Evolutionary conservation across 2,113 vertebrate species (phyloP), one percentile per base, ranked within the genome.

Genomic region (Anolis carolinensis): DNA sequence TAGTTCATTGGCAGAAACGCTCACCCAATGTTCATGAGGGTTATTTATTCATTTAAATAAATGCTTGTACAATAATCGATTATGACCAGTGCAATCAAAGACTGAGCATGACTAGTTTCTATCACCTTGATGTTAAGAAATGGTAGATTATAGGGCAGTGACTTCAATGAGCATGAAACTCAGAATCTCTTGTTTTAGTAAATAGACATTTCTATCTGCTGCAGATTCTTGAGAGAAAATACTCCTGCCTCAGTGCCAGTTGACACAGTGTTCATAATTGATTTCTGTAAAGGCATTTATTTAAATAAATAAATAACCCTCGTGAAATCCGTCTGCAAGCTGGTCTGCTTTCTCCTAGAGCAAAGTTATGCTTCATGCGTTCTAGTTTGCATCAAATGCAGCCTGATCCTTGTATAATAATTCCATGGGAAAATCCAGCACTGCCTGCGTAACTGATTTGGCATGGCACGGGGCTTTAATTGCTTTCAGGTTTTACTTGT

Each of bases 371-470:
- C 91, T 85, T 86, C 74, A 77, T 93, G 82, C 84, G 81, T 92
- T 79, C 87, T 92, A 90, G 81, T 89, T 88, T 78, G 90, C 83
- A 85, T 85, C 8, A 0, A 91, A 89, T 84, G 70, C 93, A 76
- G 87, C 82, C 91, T 85, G 91, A 92, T 92, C 95, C 94, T 95
- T 92, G 92, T 94, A 91, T 95, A 95, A 94, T 94, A 95, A 93
- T 94, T 95, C 93, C 94, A 94, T 95, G 94, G 95, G 95, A 95
- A 95, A 95, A 94, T 95, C 93, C 93, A 95, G 91, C 88, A 94
- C 92, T 91, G 93, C 90, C 93, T 93, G 92, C 91, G 93, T 95
- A 95, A 94, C 93, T 90, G 91, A 95, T 95, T 95, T 93, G 93
- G 93, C 93, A 95, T 93, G 95, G 94, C 94, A 94, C 86, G 93